Evolutionary conservation across 2,797 vertebrate species (phyloP).

Genomic region (Cynopterus sphinx): DNA sequence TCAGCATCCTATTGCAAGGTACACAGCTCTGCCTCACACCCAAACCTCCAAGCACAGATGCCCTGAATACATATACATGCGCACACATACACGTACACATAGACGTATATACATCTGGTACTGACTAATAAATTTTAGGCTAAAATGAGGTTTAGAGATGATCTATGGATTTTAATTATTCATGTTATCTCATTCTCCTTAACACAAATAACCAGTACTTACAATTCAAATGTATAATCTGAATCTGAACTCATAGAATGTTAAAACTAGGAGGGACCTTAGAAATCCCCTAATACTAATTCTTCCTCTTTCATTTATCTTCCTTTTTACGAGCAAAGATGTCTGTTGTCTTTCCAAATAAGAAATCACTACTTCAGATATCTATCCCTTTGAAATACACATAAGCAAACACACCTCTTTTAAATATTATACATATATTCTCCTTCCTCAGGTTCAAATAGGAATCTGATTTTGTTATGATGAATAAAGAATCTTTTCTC

Average conservation of each 20-base stretch:
- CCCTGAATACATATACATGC: background rate
- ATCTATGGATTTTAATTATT: background rate
- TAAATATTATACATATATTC: conserved; percentile 51
- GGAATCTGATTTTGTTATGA: conserved; percentile 3
- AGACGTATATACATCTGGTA: background rate
- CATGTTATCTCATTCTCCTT: conserved; percentile 28
- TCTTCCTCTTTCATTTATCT: conserved; percentile 13
- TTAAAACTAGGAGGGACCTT: background rate
- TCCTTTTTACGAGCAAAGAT: conserved; percentile 45
- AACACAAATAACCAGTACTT: conserved; percentile 29
- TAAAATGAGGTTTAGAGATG: conserved; percentile 20
- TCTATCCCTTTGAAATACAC: conserved; percentile 17
- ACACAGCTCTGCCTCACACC: background rate
- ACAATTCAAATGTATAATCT: conserved; percentile 22
- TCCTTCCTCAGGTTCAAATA: conserved; percentile 42
- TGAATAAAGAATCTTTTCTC: conserved; percentile 49
- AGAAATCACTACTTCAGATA: conserved; percentile 33
- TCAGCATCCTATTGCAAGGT: background rate
- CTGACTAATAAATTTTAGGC: background rate
- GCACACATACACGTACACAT: background rate
- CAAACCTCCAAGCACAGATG: background rate
- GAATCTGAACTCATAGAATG: background rate
- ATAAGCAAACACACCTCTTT: conserved; percentile 6
- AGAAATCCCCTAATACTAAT: conserved; percentile 4
- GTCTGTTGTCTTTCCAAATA: conserved; percentile 40